Conservation (phyloP, 2,797 vertebrate species). For the Remorina albescens region DNA sequence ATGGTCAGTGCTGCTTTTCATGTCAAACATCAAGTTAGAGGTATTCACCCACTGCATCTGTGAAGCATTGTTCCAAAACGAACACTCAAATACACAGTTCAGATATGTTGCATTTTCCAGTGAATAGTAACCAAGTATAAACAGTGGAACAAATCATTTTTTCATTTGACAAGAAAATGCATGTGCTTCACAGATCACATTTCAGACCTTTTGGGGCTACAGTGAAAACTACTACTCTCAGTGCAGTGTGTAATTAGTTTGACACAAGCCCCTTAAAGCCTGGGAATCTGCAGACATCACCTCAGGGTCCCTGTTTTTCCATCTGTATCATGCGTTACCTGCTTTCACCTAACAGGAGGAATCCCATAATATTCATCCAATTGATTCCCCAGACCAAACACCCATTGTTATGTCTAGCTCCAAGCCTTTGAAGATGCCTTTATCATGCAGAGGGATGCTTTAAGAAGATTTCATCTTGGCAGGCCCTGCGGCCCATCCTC, state of each 20-base stretch:
- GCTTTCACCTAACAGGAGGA: constrained; percentile 87
- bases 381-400: constrained; percentile 79
- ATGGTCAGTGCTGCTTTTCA: constrained; percentile 80
- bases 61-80: constrained; percentile 80
- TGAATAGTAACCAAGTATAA: constrained; percentile 4
- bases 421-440: constrained; percentile 84
- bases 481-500: constrained; percentile 85
- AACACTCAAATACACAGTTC: constrained; percentile 43
- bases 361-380: constrained; percentile 80
- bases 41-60: constrained; percentile 78
- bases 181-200: constrained; percentile 85
- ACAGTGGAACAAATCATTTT: constrained; percentile 6
- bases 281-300: constrained; percentile 79
- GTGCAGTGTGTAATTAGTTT: constrained; percentile 53
- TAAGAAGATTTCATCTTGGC: constrained; percentile 83
- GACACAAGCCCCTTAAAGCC: constrained; percentile 80
- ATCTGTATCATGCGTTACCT: constrained; percentile 84
- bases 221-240: constrained; percentile 56
- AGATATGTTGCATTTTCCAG: constrained; percentile 20
- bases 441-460: constrained; percentile 84
- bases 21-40: constrained; percentile 76
- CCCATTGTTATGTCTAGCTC: constrained; percentile 81
- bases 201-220: constrained; percentile 80
- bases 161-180: constrained; percentile 53
- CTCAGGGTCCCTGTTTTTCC: constrained; percentile 78